Conservation (phyloP, 2,797 vertebrate genomes). For the Coregonus ussuriensis region DNA sequence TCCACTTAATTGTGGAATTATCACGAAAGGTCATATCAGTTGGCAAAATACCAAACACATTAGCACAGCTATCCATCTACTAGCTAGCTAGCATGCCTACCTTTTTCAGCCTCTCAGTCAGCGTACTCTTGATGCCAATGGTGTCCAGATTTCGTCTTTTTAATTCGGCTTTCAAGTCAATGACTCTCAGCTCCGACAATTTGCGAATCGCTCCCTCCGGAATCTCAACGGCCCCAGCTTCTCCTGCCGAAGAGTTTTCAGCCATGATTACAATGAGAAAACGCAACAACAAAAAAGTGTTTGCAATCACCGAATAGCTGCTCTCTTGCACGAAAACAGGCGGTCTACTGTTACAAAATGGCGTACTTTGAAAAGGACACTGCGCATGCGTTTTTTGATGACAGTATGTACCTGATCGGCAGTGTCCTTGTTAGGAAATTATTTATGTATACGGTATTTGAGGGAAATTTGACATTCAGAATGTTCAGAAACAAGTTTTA, state of each 20-base stretch:
- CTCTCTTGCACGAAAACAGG: conserved; percentile 9
- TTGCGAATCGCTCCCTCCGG: conserved; percentile 75
- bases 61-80: not conserved
- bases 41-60: too few relatives aligned
- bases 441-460: too few relatives aligned
- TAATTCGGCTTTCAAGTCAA: conserved; percentile 92
- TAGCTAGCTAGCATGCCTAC: conserved; percentile 53
- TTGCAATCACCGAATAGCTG: not conserved
- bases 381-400: conserved; percentile 46
- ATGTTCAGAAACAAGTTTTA: too few relatives aligned
- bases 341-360: conserved; percentile 63
- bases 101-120: conserved; percentile 87
- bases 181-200: conserved; percentile 90
- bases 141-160: conserved; percentile 88
- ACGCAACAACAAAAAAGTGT: not conserved
- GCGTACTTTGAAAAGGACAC: conserved; percentile 27
- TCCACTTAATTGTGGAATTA: not conserved
- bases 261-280: conserved; percentile 66
- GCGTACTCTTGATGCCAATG: conserved; percentile 88
- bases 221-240: conserved; percentile 42
- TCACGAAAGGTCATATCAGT: not conserved
- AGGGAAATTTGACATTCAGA: too few relatives aligned
- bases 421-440: too few relatives aligned
- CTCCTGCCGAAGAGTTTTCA: conserved; percentile 67
- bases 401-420: too few relatives aligned